phyloP scores from a whole-genome alignment of 2,888 invertebrate genomes.

The Deroplatys truncata region DNA sequence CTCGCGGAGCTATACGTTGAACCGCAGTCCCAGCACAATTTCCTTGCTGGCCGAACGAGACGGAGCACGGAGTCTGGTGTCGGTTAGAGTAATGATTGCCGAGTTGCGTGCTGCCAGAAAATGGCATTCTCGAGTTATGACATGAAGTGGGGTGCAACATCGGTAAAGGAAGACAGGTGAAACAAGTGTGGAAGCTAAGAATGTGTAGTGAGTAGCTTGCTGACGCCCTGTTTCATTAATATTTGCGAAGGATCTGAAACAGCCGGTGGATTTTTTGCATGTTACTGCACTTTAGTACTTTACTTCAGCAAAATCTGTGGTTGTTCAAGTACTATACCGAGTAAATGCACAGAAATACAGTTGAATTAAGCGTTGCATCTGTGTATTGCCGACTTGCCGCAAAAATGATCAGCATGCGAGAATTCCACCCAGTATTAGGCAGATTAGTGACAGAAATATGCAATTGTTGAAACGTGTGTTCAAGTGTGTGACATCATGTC shows the following conservation, averaged over 20 bases:
- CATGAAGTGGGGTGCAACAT: constrained; percentile 18
- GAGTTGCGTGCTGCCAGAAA: neutral
- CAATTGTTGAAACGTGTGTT: neutral
- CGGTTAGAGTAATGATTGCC: neutral
- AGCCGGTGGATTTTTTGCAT: neutral
- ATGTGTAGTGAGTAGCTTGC: constrained; percentile 2
- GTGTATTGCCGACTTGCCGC: neutral
- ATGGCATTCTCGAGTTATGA: neutral
- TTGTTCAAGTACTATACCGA: neutral
- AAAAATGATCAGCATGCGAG: neutral
- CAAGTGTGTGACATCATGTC: constrained; percentile 30
- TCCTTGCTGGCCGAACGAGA: neutral
- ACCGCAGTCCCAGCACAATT: neutral
- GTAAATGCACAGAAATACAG: neutral
- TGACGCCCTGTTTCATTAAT: neutral
- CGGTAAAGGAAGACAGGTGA: constrained; percentile 17
- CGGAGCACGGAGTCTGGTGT: neutral
- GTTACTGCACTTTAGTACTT: neutral
- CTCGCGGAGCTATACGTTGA: neutral
- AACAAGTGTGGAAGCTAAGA: neutral
- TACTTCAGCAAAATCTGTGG: neutral
- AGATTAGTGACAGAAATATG: neutral
- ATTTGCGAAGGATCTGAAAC: neutral
- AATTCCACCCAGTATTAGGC: neutral
- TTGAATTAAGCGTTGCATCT: no score